Evolutionary conservation across 2,113 vertebrate genomes (phyloP), one percentile per base, ranked within the genome.

Genomic region (Toxostoma redivivum): DNA sequence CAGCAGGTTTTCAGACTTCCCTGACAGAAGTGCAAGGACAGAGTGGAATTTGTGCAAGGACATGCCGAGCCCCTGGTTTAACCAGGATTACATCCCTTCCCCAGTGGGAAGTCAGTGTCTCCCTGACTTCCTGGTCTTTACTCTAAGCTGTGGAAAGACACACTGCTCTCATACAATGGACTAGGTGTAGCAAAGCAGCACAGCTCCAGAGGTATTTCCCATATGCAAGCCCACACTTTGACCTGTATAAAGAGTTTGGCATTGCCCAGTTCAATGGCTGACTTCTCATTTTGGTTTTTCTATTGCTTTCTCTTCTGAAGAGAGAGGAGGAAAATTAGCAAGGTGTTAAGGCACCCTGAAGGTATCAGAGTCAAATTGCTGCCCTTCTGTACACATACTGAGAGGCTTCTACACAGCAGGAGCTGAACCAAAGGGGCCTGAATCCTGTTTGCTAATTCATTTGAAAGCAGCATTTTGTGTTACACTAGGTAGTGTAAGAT

Each of bases 11-110:
- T 66, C 82, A 86, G 62, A 44, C 56, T 74, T 25, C 58, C 48
- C 40, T 56, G 47, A n/a, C 53, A 12, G 44, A 67, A 83, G 58
- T 28, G 60, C 80, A 94, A 90, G 90, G 96, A 71, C 90, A 88
- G 47, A 82, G 18, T 5, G 13, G 81, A 76, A 97, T 93, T 96
- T 88, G 65, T 83, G 76, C 65, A 97, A 94, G 92, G 93, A 91
- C 88, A 67, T 0, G 11, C 37, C 53, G 80, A 76, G 51, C 78
- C 82, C 48, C 79, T 81, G 67, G 71, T 86, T 92, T 71, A 77
- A 2, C 44, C 1, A 2, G 88, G 93, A 96, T 96, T 96, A 96
- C 11, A 31, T 78, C 67, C 79, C 44, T 60, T 51, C 28, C n/a
- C 72, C 88, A 13, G 40, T 40, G 40, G 40, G 40, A 40, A 40